phyloP scores from a whole-genome alignment of 2,888 invertebrate genomes.

The Mechanitis messenoides region DNA sequence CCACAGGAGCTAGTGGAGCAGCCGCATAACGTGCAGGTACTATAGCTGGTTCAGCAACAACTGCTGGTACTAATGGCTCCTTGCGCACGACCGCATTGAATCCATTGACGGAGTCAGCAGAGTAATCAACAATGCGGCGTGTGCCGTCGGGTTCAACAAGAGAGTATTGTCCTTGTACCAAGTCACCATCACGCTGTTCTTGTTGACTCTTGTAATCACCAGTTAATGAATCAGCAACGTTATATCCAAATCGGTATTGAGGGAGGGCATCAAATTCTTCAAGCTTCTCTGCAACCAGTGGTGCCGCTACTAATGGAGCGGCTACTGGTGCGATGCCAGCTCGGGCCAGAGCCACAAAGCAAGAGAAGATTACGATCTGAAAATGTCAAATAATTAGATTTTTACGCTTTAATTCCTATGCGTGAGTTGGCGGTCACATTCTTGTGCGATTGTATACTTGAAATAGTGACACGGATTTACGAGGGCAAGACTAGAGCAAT shows the following conservation, averaged over 20 bases:
- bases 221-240: conserved; percentile 58
- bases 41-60: conserved; percentile 38
- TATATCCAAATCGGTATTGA: conserved; percentile 71
- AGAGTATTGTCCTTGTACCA: conserved; percentile 66
- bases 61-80: conserved; percentile 45
- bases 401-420: background rate
- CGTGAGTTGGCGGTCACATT: conserved; percentile 24
- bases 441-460: conserved; percentile 55
- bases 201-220: conserved; percentile 64
- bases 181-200: conserved; percentile 71
- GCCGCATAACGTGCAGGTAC: conserved; percentile 43
- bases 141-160: conserved; percentile 60
- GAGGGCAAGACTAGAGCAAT: conserved; percentile 58
- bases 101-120: conserved; percentile 58
- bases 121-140: conserved; percentile 59
- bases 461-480: conserved; percentile 68
- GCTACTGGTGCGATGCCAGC: conserved; percentile 46
- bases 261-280: conserved; percentile 75
- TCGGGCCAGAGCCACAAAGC: conserved; percentile 51
- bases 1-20: conserved; percentile 35
- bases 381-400: conserved; percentile 26
- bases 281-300: conserved; percentile 39
- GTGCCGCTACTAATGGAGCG: conserved; percentile 44
- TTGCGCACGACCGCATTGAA: conserved; percentile 64
- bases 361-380: conserved; percentile 55